Percentiles rank a stretch among this genome's conserved stretches.
Conservation (phyloP, 2,797 vertebrate species). For the Echeneis naucrates region DNA sequence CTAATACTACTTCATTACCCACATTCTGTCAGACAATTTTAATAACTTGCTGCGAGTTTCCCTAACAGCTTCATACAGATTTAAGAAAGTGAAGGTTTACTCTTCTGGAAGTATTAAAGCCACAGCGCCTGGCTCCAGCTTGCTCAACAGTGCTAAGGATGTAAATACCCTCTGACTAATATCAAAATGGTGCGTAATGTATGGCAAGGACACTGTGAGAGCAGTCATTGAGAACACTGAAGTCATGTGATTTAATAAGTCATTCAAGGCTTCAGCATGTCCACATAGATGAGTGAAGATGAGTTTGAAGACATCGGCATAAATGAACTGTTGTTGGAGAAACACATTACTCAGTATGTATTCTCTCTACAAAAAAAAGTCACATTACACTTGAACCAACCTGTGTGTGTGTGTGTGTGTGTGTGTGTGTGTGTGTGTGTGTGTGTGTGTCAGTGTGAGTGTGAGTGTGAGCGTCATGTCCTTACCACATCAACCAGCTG, state of each 20-base stretch:
- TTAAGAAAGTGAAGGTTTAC: conserved; percentile 1
- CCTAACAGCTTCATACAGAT: conserved; percentile 8
- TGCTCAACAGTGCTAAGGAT: conserved; percentile 13
- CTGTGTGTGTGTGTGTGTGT: conserved; percentile 6
- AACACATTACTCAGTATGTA: too few relatives aligned
- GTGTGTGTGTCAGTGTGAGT: not conserved
- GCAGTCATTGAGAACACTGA: not conserved
- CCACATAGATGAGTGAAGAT: too few relatives aligned
- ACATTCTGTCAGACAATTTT: conserved; percentile 27
- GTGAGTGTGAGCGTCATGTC: conserved; percentile 11
- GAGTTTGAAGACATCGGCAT: too few relatives aligned
- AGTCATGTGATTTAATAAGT: conserved; percentile 11
- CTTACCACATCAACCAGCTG: conserved; percentile 98
- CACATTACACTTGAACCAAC: not conserved
- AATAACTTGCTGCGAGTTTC: conserved; percentile 35
- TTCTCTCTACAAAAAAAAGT: not conserved
- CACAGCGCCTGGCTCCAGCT: conserved; percentile 15
- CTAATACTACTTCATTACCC: conserved; percentile 35
- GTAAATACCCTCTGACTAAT: conserved; percentile 25
- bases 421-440: not conserved
- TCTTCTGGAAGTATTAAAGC: conserved; percentile 19
- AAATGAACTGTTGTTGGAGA: too few relatives aligned
- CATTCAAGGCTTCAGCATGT: too few relatives aligned
- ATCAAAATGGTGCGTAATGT: conserved; percentile 33
- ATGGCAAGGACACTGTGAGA: conserved; percentile 1